Base-by-base conservation (phyloP, 2,888 invertebrate species). In the Drosophila limbata region DNA sequence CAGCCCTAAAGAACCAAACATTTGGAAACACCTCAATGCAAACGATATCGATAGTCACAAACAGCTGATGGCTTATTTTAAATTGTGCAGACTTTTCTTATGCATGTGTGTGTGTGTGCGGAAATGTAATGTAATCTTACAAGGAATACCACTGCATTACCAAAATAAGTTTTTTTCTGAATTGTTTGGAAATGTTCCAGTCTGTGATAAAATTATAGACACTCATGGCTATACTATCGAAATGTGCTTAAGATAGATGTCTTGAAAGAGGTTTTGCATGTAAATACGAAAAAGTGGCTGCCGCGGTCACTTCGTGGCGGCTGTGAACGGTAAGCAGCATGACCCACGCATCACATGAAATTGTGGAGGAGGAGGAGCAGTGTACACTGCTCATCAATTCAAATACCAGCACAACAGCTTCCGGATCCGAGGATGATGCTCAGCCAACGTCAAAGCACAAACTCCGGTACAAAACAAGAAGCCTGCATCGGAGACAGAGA, bases 351-450 rank as follows among this genome's bases (percentile, higher is more conserved):
- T 21, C 42, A 44, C 56, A 25, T 33, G 69, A 56, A 9, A 10
- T 33, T 17, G 42, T 37, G 44, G 28, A 28, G 28, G 44, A 63
- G 33, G 78, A 78, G 51, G 88, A 85, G 51, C 67, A 77, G 51
- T 61, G 67, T 19, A 15, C 52, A 6, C 53, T 85, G 28, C 51
- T 83, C 5, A 17, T 25, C n/a, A 77, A 65, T 33, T 33, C 39
- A 39, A 48, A 2, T 42, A 52, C 9, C 45, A 57, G n/a, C 35
- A 56, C 40, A 35, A 13, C 50, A 0, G 52, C 25, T 1, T 65
- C 55, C n/a, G 65, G 59, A 0, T 71, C 64, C 3, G 67, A 73
- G 4, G 70, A 67, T 17, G 83, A 68, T 4, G 35, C 19, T 6
- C 61, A 61, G 1, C 5, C 40, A 44, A 25, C 5, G 25, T 8